These are phyloP conservation scores for Valencia hispanica DNA, from an alignment of 2,797 vertebrate species.

Conservation along the genomic window DNA sequence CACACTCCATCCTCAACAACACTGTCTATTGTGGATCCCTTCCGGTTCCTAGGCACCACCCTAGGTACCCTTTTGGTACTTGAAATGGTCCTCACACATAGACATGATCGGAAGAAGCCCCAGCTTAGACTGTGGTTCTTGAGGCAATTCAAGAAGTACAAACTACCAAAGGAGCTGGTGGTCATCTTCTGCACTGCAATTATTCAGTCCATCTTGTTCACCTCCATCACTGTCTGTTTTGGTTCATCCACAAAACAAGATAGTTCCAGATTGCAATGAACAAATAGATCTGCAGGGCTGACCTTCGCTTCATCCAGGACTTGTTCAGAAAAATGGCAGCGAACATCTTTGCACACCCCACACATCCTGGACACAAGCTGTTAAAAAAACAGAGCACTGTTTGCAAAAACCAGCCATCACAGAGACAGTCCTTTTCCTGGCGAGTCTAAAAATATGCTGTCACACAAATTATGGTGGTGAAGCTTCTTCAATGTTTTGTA, in stretches of 20 bases:
- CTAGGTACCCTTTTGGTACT: too few species aligned
- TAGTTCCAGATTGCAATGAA: too few species aligned
- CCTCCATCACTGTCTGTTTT: too few species aligned
- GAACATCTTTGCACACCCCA: neutral
- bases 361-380: neutral
- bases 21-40: neutral
- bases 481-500: neutral
- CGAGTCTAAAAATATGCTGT: too few species aligned
- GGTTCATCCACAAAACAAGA: too few species aligned
- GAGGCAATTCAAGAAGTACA: neutral
- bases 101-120: neutral
- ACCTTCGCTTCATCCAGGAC: too few species aligned
- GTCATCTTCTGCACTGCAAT: neutral
- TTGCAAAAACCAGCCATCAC: neutral
- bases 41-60: neutral
- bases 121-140: neutral
- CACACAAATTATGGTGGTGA: neutral
- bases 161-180: neutral
- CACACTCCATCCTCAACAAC: neutral
- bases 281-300: too few species aligned
- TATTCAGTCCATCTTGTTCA: neutral
- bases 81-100: neutral
- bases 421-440: too few species aligned
- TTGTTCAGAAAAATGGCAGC: neutral
- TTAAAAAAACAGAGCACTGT: neutral